phyloP scores from a whole-genome alignment of 2,797 vertebrate species.

The Oreortyx pictus region DNA sequence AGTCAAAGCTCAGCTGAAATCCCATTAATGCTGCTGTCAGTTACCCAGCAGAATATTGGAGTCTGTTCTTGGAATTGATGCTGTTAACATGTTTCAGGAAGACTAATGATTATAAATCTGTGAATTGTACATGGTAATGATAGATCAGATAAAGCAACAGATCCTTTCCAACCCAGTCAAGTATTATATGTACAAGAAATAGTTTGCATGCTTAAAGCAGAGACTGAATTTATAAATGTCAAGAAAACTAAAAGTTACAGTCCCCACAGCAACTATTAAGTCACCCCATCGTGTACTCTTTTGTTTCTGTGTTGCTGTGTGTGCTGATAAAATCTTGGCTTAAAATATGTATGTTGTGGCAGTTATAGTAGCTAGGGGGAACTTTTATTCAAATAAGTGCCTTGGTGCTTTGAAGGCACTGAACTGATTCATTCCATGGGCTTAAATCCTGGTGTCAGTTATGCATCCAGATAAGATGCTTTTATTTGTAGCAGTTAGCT shows the following conservation, averaged over 20 bases:
- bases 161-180: background rate
- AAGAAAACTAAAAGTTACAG: background rate
- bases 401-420: background rate
- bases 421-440: background rate
- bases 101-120: background rate
- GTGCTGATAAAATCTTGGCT: background rate
- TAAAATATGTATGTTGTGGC: background rate
- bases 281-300: background rate
- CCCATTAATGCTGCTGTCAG: background rate
- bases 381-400: background rate
- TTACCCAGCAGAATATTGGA: background rate
- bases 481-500: background rate
- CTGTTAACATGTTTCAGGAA: conserved; percentile 4
- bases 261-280: background rate
- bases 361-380: background rate
- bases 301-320: background rate
- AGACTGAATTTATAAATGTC: background rate
- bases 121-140: background rate
- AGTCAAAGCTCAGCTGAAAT: background rate
- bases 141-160: background rate
- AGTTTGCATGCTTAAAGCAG: background rate
- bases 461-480: background rate
- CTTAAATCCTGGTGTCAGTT: background rate
- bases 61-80: background rate
- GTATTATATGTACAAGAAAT: background rate